Evolutionary conservation across 2,888 invertebrate species (phyloP).

Genomic region (Oasisia sp.): DNA sequence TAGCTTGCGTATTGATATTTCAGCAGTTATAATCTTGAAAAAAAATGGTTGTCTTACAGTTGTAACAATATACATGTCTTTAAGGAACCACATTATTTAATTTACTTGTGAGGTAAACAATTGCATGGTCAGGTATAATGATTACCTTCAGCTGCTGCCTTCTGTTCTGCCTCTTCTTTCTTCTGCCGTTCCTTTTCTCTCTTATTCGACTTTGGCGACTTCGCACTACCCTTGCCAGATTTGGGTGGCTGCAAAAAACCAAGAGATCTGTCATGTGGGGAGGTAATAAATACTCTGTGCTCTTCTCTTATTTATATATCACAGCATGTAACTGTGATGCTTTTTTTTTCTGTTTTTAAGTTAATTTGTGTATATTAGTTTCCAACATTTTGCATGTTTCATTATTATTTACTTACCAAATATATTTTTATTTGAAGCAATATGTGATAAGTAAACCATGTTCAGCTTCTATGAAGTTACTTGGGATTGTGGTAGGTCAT

Average conservation of each 20-base stretch:
- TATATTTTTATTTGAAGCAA: no score
- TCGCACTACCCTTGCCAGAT: conserved; percentile 40
- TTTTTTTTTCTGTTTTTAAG: no score
- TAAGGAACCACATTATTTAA: not conserved
- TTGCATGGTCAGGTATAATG: not conserved
- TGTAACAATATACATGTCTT: not conserved
- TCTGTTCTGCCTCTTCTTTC: conserved; percentile 59
- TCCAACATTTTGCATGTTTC: no score
- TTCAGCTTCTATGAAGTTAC: not conserved
- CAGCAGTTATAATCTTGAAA: not conserved
- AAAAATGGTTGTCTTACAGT: no score
- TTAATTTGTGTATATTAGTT: no score
- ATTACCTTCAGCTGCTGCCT: conserved; percentile 58
- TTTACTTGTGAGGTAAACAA: not conserved
- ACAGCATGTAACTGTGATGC: not conserved
- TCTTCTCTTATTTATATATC: not conserved
- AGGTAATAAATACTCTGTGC: not conserved
- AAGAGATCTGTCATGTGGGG: not conserved
- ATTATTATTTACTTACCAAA: not conserved
- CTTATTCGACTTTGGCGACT: conserved; percentile 50
- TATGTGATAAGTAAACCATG: no score
- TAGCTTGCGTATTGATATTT: not conserved
- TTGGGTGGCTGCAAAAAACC: conserved; percentile 39
- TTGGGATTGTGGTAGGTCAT: not conserved
- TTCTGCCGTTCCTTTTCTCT: conserved; percentile 60